Percentiles rank a stretch among this genome's conserved stretches.
Evolutionary conservation across 2,113 vertebrate species (phyloP).

Genomic region (Colius striatus): DNA sequence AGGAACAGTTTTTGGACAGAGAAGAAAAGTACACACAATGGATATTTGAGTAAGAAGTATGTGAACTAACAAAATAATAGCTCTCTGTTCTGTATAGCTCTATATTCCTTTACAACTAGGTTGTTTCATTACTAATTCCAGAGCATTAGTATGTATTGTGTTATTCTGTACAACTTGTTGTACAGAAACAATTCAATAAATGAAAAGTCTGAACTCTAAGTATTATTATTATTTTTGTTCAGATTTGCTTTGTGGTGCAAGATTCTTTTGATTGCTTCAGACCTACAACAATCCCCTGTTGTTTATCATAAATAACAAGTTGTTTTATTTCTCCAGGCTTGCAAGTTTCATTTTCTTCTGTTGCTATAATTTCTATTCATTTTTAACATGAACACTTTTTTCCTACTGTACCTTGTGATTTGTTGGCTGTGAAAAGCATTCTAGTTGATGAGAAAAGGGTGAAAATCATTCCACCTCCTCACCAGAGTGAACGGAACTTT

Average conservation of each 20-base stretch:
- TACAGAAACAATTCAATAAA: slow-evolving; percentile 67
- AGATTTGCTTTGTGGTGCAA: slow-evolving; percentile 42
- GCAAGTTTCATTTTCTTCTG: slow-evolving; percentile 71
- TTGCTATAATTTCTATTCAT: slow-evolving; percentile 73
- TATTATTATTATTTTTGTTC: slow-evolving; percentile 71
- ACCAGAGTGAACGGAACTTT: slow-evolving; percentile 49
- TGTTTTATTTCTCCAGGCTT: slow-evolving; percentile 63
- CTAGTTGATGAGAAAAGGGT: slow-evolving; percentile 57
- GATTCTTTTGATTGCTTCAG: slow-evolving; percentile 66
- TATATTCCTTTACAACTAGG: slow-evolving; percentile 34
- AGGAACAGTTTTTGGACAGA: slow-evolving; percentile 24
- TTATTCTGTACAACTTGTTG: slow-evolving; percentile 62
- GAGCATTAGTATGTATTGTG: slow-evolving; percentile 65
- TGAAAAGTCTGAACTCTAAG: slow-evolving; percentile 49
- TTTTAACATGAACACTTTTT: slow-evolving; percentile 67
- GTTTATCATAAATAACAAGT: slow-evolving; percentile 73
- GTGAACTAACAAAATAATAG: slow-evolving; percentile 31
- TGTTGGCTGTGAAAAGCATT: slow-evolving; percentile 59
- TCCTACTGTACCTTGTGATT: slow-evolving; percentile 56
- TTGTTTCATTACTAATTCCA: slow-evolving; percentile 47
- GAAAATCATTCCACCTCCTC: slow-evolving; percentile 62
- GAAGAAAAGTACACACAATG: slow-evolving; percentile 33
- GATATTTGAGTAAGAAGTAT: slow-evolving; percentile 4
- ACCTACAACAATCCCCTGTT: slow-evolving; percentile 56
- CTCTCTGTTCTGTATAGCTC: slow-evolving; percentile 9